Conservation (phyloP, 2,888 invertebrate genomes). For the Gryllus longicercus region DNA sequence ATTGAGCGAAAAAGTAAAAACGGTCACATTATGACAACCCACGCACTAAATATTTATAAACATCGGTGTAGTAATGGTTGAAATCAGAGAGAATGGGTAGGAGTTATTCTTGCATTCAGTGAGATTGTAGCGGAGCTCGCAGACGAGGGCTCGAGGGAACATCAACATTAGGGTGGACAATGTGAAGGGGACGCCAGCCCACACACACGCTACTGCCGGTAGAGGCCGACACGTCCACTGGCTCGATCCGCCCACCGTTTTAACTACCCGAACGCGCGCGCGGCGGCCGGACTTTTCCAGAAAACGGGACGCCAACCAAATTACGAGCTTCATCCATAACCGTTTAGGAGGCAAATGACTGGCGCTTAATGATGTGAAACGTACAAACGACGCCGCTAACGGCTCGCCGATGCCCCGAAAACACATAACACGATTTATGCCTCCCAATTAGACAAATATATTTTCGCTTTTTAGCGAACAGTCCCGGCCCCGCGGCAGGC, state of each 20-base stretch:
- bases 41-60: no score
- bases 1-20: no score
- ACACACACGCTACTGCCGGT: no score
- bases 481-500: not conserved
- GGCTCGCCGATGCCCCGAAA: not conserved
- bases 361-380: conserved; percentile 17
- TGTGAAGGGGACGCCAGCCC: no score
- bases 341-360: not conserved
- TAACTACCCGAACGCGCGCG: not conserved
- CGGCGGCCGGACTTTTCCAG: not conserved
- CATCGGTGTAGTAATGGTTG: no score
- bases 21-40: no score
- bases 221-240: no score
- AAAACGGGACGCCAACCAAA: conserved; percentile 7
- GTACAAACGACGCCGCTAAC: conserved; percentile 6
- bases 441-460: not conserved
- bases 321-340: conserved; percentile 17
- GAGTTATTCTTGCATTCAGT: no score
- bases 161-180: no score
- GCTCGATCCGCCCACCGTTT: not conserved
- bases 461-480: not conserved
- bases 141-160: no score
- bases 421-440: conserved; percentile 6
- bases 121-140: no score
- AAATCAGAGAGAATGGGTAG: no score